These are phyloP conservation scores for Thelaira solivaga DNA, from an alignment of 2,888 invertebrate genomes.

Conservation along the genomic window DNA sequence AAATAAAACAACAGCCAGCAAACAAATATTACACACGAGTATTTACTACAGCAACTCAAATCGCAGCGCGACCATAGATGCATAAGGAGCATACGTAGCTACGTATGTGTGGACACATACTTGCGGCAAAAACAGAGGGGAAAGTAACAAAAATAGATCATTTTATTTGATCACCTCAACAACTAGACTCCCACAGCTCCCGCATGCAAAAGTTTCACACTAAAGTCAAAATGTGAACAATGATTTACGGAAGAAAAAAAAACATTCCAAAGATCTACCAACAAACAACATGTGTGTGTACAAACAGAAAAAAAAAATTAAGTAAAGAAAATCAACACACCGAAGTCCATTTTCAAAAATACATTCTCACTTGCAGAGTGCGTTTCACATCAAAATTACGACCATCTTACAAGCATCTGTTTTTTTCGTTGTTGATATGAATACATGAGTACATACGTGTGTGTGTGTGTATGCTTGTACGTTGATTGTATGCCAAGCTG, in stretches of 20 bases:
- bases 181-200: slow-evolving; percentile 59
- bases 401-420: slow-evolving; percentile 15
- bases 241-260: slow-evolving; percentile 54
- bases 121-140: slow-evolving; percentile 32
- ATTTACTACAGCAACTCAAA: slow-evolving; percentile 23
- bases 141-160: slow-evolving; percentile 48
- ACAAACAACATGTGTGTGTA: not conserved
- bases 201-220: slow-evolving; percentile 57
- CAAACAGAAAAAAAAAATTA: not conserved
- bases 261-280: slow-evolving; percentile 15
- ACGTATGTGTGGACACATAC: no score
- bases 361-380: slow-evolving; percentile 42
- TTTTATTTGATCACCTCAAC: slow-evolving; percentile 51
- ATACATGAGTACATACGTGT: not conserved
- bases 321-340: slow-evolving; percentile 6
- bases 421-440: not conserved
- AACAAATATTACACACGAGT: not conserved
- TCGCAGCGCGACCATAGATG: slow-evolving; percentile 6
- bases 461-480: not conserved
- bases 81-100: slow-evolving; percentile 11
- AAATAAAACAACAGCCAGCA: slow-evolving; percentile 14
- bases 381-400: slow-evolving; percentile 42
- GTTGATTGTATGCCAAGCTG: not conserved
- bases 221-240: slow-evolving; percentile 52
- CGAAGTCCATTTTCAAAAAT: not conserved